These are phyloP conservation scores for Ptychadena robeensis DNA, from an alignment of 2,797 vertebrate genomes.

Conservation along the genomic window DNA sequence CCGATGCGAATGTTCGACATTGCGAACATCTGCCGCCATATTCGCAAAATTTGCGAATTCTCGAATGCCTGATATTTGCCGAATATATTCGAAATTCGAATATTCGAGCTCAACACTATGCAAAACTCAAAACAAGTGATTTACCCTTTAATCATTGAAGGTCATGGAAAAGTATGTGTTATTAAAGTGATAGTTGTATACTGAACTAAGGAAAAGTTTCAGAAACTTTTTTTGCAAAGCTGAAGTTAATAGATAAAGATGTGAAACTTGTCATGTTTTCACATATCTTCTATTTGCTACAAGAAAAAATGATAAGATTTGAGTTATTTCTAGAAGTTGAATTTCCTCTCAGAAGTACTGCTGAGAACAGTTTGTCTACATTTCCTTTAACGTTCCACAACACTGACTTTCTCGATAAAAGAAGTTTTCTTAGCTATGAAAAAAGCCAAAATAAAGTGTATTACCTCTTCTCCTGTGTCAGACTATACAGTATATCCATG, in stretches of 20 bases:
- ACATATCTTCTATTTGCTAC: neutral
- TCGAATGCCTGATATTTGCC: no score
- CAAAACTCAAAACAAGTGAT: no score
- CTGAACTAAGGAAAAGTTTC: neutral
- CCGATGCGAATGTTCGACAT: no score
- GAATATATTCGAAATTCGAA: no score
- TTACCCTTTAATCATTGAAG: no score
- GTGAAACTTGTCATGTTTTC: neutral
- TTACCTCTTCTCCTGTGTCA: slow-evolving; percentile 82
- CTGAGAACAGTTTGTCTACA: neutral
- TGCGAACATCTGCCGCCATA: no score
- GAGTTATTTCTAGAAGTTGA: neutral
- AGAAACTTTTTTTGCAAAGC: neutral
- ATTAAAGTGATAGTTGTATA: neutral
- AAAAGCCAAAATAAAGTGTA: neutral
- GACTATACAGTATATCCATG: slow-evolving; percentile 76
- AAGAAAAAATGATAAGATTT: neutral
- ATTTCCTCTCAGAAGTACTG: neutral
- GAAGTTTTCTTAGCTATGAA: neutral
- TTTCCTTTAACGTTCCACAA: neutral
- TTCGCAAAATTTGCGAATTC: no score
- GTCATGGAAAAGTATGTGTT: no score
- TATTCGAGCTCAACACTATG: no score
- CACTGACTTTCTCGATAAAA: neutral
- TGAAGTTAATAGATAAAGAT: neutral